Conservation (phyloP, 2,113 vertebrate species). For the Piaya cayana region DNA sequence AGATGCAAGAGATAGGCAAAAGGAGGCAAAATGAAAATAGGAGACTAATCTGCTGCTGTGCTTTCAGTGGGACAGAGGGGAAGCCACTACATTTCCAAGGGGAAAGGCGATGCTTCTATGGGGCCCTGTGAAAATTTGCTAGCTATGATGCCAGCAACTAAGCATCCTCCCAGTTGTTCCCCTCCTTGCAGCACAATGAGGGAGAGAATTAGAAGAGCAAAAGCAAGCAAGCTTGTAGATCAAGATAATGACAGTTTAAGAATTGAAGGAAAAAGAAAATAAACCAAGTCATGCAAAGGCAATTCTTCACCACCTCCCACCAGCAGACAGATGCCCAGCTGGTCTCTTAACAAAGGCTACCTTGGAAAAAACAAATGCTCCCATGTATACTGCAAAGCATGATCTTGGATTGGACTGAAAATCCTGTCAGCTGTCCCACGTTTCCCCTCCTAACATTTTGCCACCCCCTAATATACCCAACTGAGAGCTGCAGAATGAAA, state of each 20-base stretch:
- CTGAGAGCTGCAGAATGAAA: not conserved
- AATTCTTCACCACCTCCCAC: not conserved
- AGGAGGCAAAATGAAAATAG: not conserved
- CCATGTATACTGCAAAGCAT: accelerated
- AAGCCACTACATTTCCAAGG: not conserved
- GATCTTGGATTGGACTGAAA: not conserved
- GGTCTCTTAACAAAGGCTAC: not conserved
- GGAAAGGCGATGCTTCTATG: not conserved
- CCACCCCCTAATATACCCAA: not conserved
- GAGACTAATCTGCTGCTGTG: not conserved
- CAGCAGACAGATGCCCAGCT: not conserved
- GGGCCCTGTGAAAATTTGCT: not conserved
- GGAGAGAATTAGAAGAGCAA: not conserved
- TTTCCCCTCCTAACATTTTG: not conserved
- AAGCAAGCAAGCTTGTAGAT: not conserved
- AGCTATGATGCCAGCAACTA: not conserved
- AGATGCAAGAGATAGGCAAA: not conserved
- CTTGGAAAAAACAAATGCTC: not conserved
- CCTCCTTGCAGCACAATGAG: not conserved
- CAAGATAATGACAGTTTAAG: not conserved
- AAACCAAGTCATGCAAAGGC: not conserved
- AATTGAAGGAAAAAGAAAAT: not conserved
- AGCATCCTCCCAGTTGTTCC: not conserved
- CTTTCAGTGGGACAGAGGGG: not conserved
- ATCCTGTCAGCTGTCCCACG: not conserved